Percentiles rank a stretch among this genome's conserved stretches.
phyloP scores from a whole-genome alignment of 1,140 invertebrate species.

The Drosophila nebulosa region DNA sequence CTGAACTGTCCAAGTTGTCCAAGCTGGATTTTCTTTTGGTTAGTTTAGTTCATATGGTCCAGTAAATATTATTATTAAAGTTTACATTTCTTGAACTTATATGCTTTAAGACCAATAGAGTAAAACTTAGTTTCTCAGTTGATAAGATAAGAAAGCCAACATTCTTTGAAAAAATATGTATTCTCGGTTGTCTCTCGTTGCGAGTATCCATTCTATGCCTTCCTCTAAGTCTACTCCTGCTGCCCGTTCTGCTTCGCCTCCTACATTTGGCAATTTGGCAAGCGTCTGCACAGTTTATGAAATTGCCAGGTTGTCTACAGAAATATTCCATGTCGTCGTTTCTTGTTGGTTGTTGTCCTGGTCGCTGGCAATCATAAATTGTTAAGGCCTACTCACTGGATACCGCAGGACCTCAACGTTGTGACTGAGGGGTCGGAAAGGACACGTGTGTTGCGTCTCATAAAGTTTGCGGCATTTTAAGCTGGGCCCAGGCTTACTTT shows the following conservation, averaged over 20 bases:
- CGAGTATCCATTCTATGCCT: neutral
- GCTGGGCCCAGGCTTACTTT: constrained; percentile 62
- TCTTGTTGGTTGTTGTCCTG: constrained; percentile 29
- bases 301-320: constrained; percentile 75
- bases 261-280: constrained; percentile 64
- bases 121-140: neutral
- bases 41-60: too few species aligned
- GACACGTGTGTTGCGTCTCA: constrained; percentile 72
- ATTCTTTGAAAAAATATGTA: neutral
- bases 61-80: neutral
- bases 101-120: neutral
- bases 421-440: neutral
- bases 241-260: constrained; percentile 5
- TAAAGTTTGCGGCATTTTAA: constrained; percentile 78
- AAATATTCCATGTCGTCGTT: constrained; percentile 15
- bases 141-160: neutral
- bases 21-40: too few species aligned
- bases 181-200: neutral
- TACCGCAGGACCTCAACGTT: constrained; percentile 21
- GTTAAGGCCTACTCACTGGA: constrained; percentile 51
- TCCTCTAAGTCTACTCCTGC: neutral
- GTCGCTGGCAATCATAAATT: constrained; percentile 68
- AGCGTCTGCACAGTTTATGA: constrained; percentile 72
- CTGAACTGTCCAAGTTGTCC: too few species aligned
- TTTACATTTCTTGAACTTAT: neutral